Evolutionary conservation across 2,113 vertebrate genomes (phyloP), one percentile per base, ranked within the genome.

Genomic region (Corythornis vintsioides): DNA sequence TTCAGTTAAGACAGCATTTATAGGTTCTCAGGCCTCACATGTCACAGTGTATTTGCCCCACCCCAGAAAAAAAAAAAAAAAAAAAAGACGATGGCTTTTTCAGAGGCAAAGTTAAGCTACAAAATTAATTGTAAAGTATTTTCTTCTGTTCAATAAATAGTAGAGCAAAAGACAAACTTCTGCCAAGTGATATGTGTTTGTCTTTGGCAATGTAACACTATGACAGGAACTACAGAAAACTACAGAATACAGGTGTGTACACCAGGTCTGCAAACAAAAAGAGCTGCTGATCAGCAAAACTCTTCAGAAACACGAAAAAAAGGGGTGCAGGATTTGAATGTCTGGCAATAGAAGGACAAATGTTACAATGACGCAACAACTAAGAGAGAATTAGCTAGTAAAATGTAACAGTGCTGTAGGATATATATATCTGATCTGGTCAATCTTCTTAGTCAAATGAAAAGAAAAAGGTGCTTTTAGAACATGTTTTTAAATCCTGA

Each of bases 221-320:
- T 55, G 59, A 89, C 42, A 84, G 66, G 38, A 50, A 15, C 63
- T 72, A 47, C 2, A 3, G 59, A 73, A 79, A 72, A 75, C 83
- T 79, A 13, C 5, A 45, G 74, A 88, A 85, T 55, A 21, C 66
- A 42, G 81, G 38, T 83, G 33, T 69, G 63, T 70, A 48, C 65
- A 65, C 65, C 90, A 95, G n/a, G 26, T 73, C 83, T 6, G 13
- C 11, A 76, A 86, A 92, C 35, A 76, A 90, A 92, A 84, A 85
- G 84, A 89, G 33, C 64, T 89, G 90, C 92, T 92, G 91, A 96
- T 71, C 63, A 56, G 60, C 66, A 79, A 76, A 93, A 82, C 67
- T 69, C 77, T 42, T 4, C 14, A 74, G 67, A 63, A 94, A 70
- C 40, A 53, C 69, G 40, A 50, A 50, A 86, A 33, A 93, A 94